These are phyloP conservation scores for Calycopis cecrops DNA, from an alignment of 1,140 invertebrate species.

Conservation along the genomic window DNA sequence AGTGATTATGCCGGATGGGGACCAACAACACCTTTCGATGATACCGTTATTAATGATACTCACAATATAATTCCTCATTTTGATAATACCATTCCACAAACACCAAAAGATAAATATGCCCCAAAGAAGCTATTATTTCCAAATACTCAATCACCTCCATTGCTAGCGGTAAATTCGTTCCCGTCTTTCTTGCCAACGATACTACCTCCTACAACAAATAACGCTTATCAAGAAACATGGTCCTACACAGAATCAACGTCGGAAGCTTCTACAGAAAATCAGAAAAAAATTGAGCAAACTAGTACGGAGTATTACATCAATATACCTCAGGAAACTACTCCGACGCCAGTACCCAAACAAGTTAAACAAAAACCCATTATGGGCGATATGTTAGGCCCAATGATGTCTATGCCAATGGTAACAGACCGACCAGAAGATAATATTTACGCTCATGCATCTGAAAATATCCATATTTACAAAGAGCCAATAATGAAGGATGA, in stretches of 20 bases:
- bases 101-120: not conserved
- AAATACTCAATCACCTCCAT: conserved; percentile 26
- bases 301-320: conserved; percentile 34
- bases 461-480: conserved; percentile 55
- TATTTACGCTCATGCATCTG: conserved; percentile 62
- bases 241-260: conserved; percentile 29
- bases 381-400: conserved; percentile 56
- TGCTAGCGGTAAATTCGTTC: conserved; percentile 15
- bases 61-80: conserved; percentile 53
- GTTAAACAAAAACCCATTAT: conserved; percentile 30
- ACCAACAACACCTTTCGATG: conserved; percentile 55
- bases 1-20: conserved; percentile 70
- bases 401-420: conserved; percentile 63
- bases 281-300: conserved; percentile 35
- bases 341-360: conserved; percentile 24
- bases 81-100: conserved; percentile 33
- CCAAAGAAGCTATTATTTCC: not conserved
- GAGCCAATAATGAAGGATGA: conserved; percentile 36
- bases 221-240: conserved; percentile 27
- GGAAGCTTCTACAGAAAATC: conserved; percentile 29
- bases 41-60: conserved; percentile 42
- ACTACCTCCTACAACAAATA: conserved; percentile 40
- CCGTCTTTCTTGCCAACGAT: conserved; percentile 38
- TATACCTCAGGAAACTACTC: conserved; percentile 23
- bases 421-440: conserved; percentile 59